A percentile compares a stretch with the other conserved stretches of the same genome.
phyloP scores from a whole-genome alignment of 2,113 vertebrate species.

The Strix aluco region DNA sequence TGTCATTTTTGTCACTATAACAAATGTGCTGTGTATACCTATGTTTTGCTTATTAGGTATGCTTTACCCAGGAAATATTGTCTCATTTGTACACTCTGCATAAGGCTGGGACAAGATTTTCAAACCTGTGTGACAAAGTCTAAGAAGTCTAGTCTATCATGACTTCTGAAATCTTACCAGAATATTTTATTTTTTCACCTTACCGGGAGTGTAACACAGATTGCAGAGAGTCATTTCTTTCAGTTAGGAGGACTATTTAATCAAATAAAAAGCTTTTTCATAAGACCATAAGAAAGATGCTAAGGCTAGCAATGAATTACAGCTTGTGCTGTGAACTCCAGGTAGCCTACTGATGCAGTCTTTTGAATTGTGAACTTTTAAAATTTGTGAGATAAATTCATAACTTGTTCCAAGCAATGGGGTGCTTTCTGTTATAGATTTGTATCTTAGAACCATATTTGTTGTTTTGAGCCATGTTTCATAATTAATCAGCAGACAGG shows the following conservation, averaged over 20 bases:
- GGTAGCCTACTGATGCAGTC: background rate
- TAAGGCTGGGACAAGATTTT: background rate
- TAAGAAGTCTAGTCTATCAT: background rate
- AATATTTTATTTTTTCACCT: background rate
- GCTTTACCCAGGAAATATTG: background rate
- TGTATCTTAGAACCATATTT: background rate
- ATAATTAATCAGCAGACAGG: constrained; percentile 6
- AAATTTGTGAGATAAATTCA: background rate
- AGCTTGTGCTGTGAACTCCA: background rate
- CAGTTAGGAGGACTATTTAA: constrained; percentile 37
- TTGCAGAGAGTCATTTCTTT: background rate
- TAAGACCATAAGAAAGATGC: background rate
- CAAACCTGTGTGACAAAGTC: background rate
- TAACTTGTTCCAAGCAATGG: background rate
- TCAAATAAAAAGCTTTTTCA: background rate
- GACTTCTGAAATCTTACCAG: background rate
- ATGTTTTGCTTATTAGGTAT: background rate
- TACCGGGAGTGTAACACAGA: background rate
- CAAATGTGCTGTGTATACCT: background rate
- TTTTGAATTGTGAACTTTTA: background rate
- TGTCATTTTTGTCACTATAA: background rate
- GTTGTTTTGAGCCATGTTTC: background rate
- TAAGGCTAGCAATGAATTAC: background rate
- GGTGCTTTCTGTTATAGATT: background rate
- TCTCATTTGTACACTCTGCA: background rate